phyloP scores from a whole-genome alignment of 2,888 invertebrate species.

The Cyclophora albipunctata region DNA sequence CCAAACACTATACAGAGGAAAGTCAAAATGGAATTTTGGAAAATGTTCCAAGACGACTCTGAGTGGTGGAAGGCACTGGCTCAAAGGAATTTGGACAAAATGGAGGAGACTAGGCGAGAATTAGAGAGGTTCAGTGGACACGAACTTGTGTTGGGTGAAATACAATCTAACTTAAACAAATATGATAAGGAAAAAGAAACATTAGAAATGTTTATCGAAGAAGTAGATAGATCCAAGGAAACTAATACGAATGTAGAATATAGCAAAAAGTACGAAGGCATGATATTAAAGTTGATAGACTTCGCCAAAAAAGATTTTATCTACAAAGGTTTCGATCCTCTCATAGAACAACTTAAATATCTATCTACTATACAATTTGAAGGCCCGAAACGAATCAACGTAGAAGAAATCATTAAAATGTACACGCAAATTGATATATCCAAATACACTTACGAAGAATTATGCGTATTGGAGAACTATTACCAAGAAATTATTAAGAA shows the following conservation, averaged over 20 bases:
- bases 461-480: conserved; percentile 61
- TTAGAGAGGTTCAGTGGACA: conserved; percentile 64
- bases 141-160: conserved; percentile 58
- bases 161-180: conserved; percentile 46
- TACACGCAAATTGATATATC: conserved; percentile 60
- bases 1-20: conserved; percentile 33
- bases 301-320: conserved; percentile 67
- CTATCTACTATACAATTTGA: conserved; percentile 55
- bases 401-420: conserved; percentile 57
- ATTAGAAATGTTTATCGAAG: conserved; percentile 57
- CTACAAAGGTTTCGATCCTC: conserved; percentile 67
- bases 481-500: conserved; percentile 64
- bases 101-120: conserved; percentile 63
- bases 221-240: conserved; percentile 58
- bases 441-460: conserved; percentile 62
- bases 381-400: conserved; percentile 47
- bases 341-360: conserved; percentile 58
- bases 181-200: conserved; percentile 56
- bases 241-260: conserved; percentile 58
- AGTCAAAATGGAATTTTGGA: conserved; percentile 55
- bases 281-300: conserved; percentile 60
- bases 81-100: conserved; percentile 61
- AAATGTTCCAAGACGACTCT: conserved; percentile 62
- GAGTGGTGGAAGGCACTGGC: conserved; percentile 69
- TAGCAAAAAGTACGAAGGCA: conserved; percentile 64